Evolutionary conservation across 2,888 invertebrate genomes (phyloP).

Genomic region (Odontomyia ornata): DNA sequence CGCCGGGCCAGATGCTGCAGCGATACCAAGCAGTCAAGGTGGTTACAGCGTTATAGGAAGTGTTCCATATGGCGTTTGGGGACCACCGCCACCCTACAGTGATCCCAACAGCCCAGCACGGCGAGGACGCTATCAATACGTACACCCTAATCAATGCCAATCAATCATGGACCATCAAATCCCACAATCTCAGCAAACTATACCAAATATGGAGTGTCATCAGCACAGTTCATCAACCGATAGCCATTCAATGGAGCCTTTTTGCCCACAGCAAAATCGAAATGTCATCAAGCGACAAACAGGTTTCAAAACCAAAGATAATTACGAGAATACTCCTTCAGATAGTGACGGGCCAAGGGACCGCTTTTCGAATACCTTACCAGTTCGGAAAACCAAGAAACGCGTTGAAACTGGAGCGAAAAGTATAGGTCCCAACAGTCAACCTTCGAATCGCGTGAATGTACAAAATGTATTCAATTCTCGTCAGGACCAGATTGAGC

Average conservation of each 20-base stretch:
- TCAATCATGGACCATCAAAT: constrained; percentile 53
- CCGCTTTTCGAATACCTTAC: constrained; percentile 67
- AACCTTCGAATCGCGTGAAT: constrained; percentile 60
- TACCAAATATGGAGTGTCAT: constrained; percentile 53
- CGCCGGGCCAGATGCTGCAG: constrained; percentile 54
- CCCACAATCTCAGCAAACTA: constrained; percentile 51
- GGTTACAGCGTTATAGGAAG: constrained; percentile 70
- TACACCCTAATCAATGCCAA: constrained; percentile 54
- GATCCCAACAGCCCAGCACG: constrained; percentile 78
- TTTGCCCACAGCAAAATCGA: constrained; percentile 53
- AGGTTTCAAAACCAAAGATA: constrained; percentile 63
- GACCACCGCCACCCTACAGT: constrained; percentile 88
- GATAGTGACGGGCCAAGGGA: constrained; percentile 64
- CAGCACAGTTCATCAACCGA: constrained; percentile 53
- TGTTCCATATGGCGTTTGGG: constrained; percentile 76
- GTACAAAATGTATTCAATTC: constrained; percentile 64
- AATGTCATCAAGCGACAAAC: constrained; percentile 60
- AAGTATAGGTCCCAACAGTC: constrained; percentile 59
- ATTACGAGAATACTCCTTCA: constrained; percentile 68
- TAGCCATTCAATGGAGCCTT: constrained; percentile 54
- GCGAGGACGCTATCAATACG: constrained; percentile 64
- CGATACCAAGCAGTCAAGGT: constrained; percentile 56
- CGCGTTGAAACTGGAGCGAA: constrained; percentile 66
- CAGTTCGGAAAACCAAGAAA: constrained; percentile 68
- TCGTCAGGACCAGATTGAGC: constrained; percentile 52